These are phyloP conservation scores for Molorchus minor DNA, from an alignment of 2,888 invertebrate genomes.

Conservation along the genomic window DNA sequence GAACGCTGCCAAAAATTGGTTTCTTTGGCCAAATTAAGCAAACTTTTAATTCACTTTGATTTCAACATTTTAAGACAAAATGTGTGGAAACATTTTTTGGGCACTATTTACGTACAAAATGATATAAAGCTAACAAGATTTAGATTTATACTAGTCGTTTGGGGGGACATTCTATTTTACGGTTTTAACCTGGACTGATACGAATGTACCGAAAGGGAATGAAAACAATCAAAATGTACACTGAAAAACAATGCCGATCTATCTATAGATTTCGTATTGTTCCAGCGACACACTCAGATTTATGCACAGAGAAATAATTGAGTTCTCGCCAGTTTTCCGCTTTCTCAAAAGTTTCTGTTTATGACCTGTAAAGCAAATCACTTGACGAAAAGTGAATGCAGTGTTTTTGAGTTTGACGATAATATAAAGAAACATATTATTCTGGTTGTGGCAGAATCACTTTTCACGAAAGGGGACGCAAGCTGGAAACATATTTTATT, in stretches of 20 bases:
- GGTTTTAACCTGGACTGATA: no score
- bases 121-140: no score
- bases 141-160: no score
- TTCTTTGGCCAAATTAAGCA: no score
- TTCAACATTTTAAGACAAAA: no score
- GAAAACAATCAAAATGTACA: constrained; percentile 42
- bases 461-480: background rate
- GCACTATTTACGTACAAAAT: no score
- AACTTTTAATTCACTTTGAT: no score
- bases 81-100: no score
- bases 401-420: background rate
- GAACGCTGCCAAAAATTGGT: no score
- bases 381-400: background rate
- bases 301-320: constrained; percentile 36
- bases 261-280: constrained; percentile 31
- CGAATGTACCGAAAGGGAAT: constrained; percentile 41
- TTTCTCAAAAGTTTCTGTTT: constrained; percentile 3
- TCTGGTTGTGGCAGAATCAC: background rate
- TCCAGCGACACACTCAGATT: constrained; percentile 21
- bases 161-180: no score
- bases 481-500: background rate
- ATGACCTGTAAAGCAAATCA: background rate
- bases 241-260: constrained; percentile 36
- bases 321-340: constrained; percentile 25
- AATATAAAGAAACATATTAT: background rate